Conservation (phyloP, 2,888 invertebrate genomes). For the Argyresthia albistria region DNA sequence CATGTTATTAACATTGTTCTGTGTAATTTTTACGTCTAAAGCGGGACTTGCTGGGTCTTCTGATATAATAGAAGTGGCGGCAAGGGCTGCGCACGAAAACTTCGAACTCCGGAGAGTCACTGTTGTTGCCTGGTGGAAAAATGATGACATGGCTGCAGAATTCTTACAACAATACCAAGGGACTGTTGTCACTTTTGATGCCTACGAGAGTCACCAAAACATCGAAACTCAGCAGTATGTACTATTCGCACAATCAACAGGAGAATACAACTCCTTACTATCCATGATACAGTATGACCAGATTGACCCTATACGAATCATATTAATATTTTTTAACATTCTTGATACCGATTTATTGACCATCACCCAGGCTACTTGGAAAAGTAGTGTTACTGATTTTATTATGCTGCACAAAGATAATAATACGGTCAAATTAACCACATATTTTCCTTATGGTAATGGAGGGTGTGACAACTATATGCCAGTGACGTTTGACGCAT, state of each 20-base stretch:
- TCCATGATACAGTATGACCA: conserved; percentile 19
- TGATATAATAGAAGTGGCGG: conserved; percentile 14
- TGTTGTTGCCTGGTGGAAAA: conserved; percentile 31
- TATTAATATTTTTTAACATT: conserved; percentile 23
- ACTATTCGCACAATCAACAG: conserved; percentile 21
- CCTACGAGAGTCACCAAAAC: conserved; percentile 6
- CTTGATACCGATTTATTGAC: conserved; percentile 12
- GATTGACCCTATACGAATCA: conserved; percentile 22
- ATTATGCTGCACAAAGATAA: conserved; percentile 19
- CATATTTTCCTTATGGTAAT: conserved; percentile 32
- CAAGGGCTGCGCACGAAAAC: conserved; percentile 22
- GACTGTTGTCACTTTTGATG: conserved; percentile 17
- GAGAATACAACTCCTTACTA: conserved; percentile 26
- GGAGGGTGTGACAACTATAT: conserved; percentile 26
- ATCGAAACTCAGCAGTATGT: conserved; percentile 22
- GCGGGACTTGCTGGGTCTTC: neutral
- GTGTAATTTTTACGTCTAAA: too few species aligned
- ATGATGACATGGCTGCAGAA: conserved; percentile 15
- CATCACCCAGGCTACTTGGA: conserved; percentile 27
- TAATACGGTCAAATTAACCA: conserved; percentile 20
- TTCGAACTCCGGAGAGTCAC: conserved; percentile 22
- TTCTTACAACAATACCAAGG: conserved; percentile 25
- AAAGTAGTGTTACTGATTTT: conserved; percentile 32
- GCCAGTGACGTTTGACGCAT: conserved; percentile 19
- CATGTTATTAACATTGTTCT: too few species aligned